phyloP scores from a whole-genome alignment of 2,797 vertebrate genomes.

The Melanotaenia pygmaea region DNA sequence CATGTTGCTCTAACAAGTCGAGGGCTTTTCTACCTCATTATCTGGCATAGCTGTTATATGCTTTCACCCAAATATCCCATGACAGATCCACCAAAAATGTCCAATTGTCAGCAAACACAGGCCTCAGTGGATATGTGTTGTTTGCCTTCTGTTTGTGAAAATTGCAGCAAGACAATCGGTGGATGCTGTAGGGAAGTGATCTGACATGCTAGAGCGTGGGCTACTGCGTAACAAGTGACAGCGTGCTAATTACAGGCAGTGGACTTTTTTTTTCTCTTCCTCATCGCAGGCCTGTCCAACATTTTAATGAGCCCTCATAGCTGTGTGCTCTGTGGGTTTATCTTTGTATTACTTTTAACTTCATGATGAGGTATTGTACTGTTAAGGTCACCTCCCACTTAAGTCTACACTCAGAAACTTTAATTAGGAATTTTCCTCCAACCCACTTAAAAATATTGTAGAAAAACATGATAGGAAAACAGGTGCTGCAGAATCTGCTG shows the following conservation, averaged over 20 bases:
- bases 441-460: slow-evolving; percentile 4
- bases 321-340: slow-evolving; percentile 42
- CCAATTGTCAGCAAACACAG: neutral
- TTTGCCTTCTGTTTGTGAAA: slow-evolving; percentile 35
- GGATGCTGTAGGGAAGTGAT: slow-evolving; percentile 44
- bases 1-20: slow-evolving; percentile 5
- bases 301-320: slow-evolving; percentile 63
- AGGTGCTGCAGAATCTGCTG: neutral
- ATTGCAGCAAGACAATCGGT: slow-evolving; percentile 43
- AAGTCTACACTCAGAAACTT: slow-evolving; percentile 54
- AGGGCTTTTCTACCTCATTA: slow-evolving; percentile 33
- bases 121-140: slow-evolving; percentile 14
- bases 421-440: slow-evolving; percentile 44
- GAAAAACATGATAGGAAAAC: neutral
- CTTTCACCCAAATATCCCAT: slow-evolving; percentile 24
- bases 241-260: slow-evolving; percentile 69
- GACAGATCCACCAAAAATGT: slow-evolving; percentile 24
- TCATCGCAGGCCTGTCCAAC: slow-evolving; percentile 36
- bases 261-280: slow-evolving; percentile 34
- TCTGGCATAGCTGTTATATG: slow-evolving; percentile 26
- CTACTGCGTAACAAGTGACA: slow-evolving; percentile 62
- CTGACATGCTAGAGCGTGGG: slow-evolving; percentile 55
- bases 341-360: slow-evolving; percentile 56
- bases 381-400: slow-evolving; percentile 49
- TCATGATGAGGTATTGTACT: slow-evolving; percentile 48